Evolutionary conservation across 35 echinoderm and acorn worm species (phyloP).

Genomic region (Lytechinus variegatus): DNA sequence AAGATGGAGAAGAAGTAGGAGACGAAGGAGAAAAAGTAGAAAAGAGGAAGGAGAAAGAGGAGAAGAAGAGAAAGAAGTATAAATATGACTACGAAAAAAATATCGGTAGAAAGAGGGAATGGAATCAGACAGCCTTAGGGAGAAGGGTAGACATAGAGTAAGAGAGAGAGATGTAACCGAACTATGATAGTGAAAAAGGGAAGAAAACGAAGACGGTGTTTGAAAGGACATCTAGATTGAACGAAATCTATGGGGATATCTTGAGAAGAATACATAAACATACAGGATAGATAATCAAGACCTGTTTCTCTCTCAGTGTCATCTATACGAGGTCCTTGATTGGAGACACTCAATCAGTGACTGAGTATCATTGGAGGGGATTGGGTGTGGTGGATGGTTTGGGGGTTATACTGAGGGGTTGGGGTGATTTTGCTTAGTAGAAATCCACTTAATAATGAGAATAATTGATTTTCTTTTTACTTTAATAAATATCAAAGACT

Average conservation of each 20-base stretch:
- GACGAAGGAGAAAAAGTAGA: not conserved
- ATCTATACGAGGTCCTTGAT: not conserved
- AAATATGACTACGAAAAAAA: not conserved
- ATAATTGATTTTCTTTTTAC: too few species aligned
- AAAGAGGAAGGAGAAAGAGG: not conserved
- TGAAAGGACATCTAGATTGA: slow-evolving; percentile 4
- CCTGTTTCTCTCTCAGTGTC: slow-evolving; percentile 2
- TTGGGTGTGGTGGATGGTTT: not conserved
- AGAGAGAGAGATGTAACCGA: not conserved
- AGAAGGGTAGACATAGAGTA: not conserved
- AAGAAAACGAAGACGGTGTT: not conserved
- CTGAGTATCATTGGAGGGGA: not conserved
- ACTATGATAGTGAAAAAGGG: not conserved
- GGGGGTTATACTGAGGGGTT: not conserved
- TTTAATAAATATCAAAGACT: too few species aligned
- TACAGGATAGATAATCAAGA: slow-evolving; percentile 10
- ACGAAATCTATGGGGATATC: slow-evolving; percentile 19
- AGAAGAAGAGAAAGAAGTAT: not conserved
- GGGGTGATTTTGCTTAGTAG: not conserved
- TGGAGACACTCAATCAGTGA: not conserved
- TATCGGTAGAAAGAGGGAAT: not conserved
- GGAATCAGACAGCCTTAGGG: not conserved
- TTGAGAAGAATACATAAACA: slow-evolving; percentile 15
- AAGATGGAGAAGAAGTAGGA: not conserved
- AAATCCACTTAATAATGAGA: too few species aligned